Base-by-base conservation (phyloP, 2,113 vertebrate genomes). In the Arizona elegans region DNA sequence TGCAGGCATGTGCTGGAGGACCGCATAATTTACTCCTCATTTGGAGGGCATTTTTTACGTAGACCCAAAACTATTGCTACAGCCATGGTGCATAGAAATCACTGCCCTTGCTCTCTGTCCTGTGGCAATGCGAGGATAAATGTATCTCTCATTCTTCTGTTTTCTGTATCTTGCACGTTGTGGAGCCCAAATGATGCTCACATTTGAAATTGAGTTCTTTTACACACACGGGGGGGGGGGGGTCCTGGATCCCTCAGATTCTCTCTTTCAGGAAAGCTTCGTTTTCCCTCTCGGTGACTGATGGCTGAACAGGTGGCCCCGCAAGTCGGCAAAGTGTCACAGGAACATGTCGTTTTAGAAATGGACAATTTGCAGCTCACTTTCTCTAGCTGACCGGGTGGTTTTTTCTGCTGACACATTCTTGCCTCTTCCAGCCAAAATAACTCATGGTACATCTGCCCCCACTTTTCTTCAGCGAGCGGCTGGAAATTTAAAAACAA, bases 231-330 rank as follows among this genome's bases (percentile, higher is more conserved):
- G 55, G 17, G 15, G 3, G 17, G 55, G 17, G 11, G 55, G 5
- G 33, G 94, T 96, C 94, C 90, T 53, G 85, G 92, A 98, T 97
- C 97, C 95, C 96, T 97, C 96, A 97, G 95, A 98, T 98, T 98
- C 97, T 96, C 96, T 96, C 95, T 97, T 96, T 97, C 96, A 97
- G 97, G 97, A 98, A 98, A 98, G 98, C 97, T 98, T 98, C 97
- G 98, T 98, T 98, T 97, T 97, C 96, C 97, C 95, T 94, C 96
- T 94, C 96, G 93, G 97, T 98, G 98, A 98, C 98, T 97, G 98
- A 99, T 98, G 97, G 97, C 96, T 88, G 96, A 98, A 99, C 98
- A 99, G 98, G 98, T 99, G 98, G 96, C 96, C 96, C 11, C 96
- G 95, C 95, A 96, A 97, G 96, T 96, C 95, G 47, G 85, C 96